Evolutionary conservation across 2,113 vertebrate species (phyloP).

Genomic region (Brachyhypopomus occidentalis): DNA sequence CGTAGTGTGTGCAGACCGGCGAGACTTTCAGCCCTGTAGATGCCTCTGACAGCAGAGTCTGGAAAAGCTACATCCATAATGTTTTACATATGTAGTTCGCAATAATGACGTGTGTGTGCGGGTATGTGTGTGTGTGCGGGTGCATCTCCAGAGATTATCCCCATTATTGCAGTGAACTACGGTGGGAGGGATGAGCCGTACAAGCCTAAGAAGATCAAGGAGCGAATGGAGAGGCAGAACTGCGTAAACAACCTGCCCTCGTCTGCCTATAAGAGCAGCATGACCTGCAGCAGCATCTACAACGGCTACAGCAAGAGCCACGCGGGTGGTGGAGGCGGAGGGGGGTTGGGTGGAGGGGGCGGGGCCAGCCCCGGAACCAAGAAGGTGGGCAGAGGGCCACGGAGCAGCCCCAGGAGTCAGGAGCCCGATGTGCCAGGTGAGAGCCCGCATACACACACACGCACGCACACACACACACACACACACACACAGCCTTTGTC

Average conservation of each 20-base stretch:
- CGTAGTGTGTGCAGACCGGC: too few relatives aligned
- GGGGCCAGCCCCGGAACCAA: constrained; percentile 69
- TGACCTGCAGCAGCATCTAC: constrained; percentile 79
- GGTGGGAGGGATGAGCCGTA: constrained; percentile 92
- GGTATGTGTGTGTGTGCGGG: background rate
- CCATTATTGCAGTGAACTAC: constrained; percentile 94
- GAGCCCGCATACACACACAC: too few relatives aligned
- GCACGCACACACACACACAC: too few relatives aligned
- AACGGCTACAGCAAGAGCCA: constrained; percentile 78
- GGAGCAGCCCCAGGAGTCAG: constrained; percentile 81
- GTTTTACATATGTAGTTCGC: too few relatives aligned
- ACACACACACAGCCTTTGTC: too few relatives aligned
- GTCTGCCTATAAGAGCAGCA: constrained; percentile 83
- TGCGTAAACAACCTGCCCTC: constrained; percentile 89
- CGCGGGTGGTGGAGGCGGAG: constrained; percentile 51
- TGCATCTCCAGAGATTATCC: constrained; percentile 85
- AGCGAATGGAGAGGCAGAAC: constrained; percentile 91
- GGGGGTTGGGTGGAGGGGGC: constrained; percentile 64
- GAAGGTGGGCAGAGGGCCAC: constrained; percentile 75
- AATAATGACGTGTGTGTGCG: too few relatives aligned
- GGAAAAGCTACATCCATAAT: too few relatives aligned
- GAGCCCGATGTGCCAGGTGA: constrained; percentile 82
- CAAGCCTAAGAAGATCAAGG: constrained; percentile 94
- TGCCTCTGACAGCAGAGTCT: too few relatives aligned
- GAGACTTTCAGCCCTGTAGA: too few relatives aligned